Evolutionary conservation across 2,113 vertebrate genomes (phyloP).

Genomic region (Fukomys damarensis): DNA sequence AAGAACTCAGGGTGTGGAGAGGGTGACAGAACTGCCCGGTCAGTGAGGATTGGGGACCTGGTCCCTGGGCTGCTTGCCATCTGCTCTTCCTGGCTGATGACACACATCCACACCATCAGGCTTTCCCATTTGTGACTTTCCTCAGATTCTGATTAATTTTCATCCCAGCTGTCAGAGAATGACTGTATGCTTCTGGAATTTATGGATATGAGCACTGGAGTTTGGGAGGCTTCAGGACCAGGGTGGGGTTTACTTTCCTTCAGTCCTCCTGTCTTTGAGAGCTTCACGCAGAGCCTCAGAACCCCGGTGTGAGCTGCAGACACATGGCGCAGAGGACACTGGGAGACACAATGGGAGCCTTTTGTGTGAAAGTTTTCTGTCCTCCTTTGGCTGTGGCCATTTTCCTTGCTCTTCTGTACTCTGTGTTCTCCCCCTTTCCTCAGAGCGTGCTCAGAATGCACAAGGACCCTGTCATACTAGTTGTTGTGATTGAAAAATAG

Average conservation of each 20-base stretch:
- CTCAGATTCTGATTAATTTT: background rate
- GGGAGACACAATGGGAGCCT: rapidly evolving
- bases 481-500: background rate
- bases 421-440: background rate
- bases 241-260: background rate
- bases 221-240: no score
- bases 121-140: background rate
- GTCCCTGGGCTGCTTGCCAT: background rate
- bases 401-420: background rate
- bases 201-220: background rate
- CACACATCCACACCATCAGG: background rate
- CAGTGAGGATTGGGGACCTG: background rate
- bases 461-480: background rate
- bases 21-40: background rate
- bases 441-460: background rate
- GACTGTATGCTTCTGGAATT: background rate
- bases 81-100: background rate
- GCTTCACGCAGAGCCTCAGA: background rate
- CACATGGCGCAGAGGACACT: background rate
- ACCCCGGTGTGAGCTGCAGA: background rate
- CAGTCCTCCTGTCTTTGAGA: background rate
- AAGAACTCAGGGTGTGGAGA: background rate
- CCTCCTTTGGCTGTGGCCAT: rapidly evolving
- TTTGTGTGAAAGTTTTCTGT: background rate
- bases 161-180: background rate